A percentile compares a stretch with the other conserved stretches of the same genome.
Evolutionary conservation across 2,113 vertebrate genomes (phyloP).

Genomic region (Hystrix brachyura): DNA sequence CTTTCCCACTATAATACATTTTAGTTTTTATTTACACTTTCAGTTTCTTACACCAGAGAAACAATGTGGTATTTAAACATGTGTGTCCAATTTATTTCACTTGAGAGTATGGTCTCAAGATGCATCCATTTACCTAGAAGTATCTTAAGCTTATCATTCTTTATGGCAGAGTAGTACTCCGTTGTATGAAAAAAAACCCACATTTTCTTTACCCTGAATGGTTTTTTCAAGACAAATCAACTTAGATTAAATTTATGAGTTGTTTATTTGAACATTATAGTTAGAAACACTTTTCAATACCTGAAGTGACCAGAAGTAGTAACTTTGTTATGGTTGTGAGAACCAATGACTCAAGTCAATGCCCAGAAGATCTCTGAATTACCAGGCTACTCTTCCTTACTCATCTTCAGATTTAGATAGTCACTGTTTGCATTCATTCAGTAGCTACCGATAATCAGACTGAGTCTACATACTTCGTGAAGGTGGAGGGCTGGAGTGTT

Average conservation of each 20-base stretch:
- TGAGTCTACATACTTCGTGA: background rate
- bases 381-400: background rate
- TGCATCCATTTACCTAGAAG: no score
- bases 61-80: no score
- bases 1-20: no score
- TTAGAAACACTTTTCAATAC: background rate
- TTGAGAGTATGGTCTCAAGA: no score
- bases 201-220: no score
- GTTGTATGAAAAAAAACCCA: no score
- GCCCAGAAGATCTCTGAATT: background rate
- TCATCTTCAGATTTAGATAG: background rate
- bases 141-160: no score
- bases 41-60: no score
- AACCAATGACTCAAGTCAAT: background rate
- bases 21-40: no score
- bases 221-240: background rate
- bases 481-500: background rate
- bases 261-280: background rate
- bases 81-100: no score
- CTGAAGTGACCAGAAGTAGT: background rate
- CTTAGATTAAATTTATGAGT: background rate
- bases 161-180: no score
- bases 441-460: background rate
- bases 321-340: background rate
- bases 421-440: background rate